Evolutionary conservation across 2,888 invertebrate genomes (phyloP).

Genomic region (Abrostola tripartita): DNA sequence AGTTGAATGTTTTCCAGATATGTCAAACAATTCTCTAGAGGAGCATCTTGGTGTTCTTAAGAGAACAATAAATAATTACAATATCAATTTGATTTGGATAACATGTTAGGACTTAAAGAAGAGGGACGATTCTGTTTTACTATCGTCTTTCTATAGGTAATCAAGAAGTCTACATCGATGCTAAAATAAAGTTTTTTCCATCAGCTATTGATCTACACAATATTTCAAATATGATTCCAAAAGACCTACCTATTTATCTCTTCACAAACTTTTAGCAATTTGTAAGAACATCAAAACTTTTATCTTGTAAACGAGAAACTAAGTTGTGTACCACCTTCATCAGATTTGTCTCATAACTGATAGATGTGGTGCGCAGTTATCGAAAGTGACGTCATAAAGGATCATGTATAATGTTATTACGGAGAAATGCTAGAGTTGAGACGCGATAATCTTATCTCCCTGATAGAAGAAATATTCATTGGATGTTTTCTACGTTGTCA

Average conservation of each 20-base stretch:
- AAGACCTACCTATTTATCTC: background rate
- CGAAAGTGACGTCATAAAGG: constrained; percentile 24
- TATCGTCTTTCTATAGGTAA: no score
- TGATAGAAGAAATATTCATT: constrained; percentile 18
- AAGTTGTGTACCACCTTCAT: constrained; percentile 12
- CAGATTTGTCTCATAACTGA: constrained; percentile 23
- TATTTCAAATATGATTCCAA: no score
- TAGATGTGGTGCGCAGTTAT: constrained; percentile 31
- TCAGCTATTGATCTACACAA: no score
- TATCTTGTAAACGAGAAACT: constrained; percentile 10
- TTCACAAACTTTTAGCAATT: background rate
- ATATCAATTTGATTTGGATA: no score
- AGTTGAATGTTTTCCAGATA: no score
- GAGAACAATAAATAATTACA: no score
- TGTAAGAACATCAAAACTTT: background rate
- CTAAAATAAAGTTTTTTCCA: no score
- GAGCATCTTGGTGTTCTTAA: no score
- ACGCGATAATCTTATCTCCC: constrained; percentile 20
- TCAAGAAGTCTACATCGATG: no score
- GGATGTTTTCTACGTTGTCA: constrained; percentile 18
- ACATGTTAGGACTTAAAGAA: no score
- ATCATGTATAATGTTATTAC: constrained; percentile 31
- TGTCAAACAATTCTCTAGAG: no score
- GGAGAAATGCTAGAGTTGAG: constrained; percentile 8
- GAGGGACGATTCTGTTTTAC: no score